phyloP scores from a whole-genome alignment of 2,113 vertebrate species.

The Arothron firmamentum region DNA sequence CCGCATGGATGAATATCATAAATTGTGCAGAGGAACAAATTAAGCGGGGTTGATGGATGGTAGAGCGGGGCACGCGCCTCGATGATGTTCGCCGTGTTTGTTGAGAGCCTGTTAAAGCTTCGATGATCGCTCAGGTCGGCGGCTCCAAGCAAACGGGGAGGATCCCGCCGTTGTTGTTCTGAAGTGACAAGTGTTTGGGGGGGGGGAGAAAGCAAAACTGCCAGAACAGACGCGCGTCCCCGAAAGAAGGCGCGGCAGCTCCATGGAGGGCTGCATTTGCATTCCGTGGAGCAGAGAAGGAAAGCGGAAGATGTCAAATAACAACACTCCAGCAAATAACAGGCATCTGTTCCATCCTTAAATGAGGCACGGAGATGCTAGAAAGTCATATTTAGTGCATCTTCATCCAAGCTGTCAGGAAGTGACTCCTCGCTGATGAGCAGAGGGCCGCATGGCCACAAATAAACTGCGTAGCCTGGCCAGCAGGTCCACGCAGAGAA shows the following conservation, averaged over 20 bases:
- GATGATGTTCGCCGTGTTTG: constrained; percentile 29
- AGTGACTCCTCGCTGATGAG: too few relatives aligned
- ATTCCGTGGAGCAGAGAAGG: not conserved
- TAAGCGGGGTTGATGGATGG: constrained; percentile 59
- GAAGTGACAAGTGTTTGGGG: constrained; percentile 16
- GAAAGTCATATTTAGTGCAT: too few relatives aligned
- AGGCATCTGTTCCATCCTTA: too few relatives aligned
- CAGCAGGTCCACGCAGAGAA: too few relatives aligned
- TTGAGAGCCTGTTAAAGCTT: constrained; percentile 33
- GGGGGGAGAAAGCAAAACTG: constrained; percentile 4
- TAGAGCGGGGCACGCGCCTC: constrained; percentile 37
- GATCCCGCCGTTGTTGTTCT: constrained; percentile 12
- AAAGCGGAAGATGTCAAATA: not conserved
- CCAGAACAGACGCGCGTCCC: constrained; percentile 8
- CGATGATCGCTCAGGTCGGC: constrained; percentile 41
- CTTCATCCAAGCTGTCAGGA: too few relatives aligned
- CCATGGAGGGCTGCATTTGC: not conserved
- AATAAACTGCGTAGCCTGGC: too few relatives aligned
- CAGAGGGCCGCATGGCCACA: too few relatives aligned
- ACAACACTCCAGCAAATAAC: too few relatives aligned
- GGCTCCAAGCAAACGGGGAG: constrained; percentile 20
- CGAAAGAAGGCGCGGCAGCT: not conserved
- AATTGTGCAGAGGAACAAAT: constrained; percentile 63
- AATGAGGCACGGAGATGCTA: too few relatives aligned
- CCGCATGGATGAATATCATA: constrained; percentile 60